Base-by-base conservation (phyloP, 1,140 invertebrate genomes). In the Bombus pascuorum region DNA sequence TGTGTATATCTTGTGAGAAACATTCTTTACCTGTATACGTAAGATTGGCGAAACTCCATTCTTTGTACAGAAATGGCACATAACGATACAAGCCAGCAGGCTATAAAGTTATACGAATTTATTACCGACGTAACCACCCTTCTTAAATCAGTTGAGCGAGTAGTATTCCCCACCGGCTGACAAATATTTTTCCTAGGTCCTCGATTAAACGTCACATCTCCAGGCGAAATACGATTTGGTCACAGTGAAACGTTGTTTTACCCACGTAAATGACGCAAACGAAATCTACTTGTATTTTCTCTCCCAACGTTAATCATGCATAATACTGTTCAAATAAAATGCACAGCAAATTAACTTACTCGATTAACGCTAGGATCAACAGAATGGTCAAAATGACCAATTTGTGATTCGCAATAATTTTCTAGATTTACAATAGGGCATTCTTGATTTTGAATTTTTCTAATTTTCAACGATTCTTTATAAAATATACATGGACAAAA, bases 151-250 rank as follows among this genome's bases (percentile, higher is more conserved):
- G 25, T 22, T 34, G 22, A 39, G 32, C 28, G 28, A 66, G 22
- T 18, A 78, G 12, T 22, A 47, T 78, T 12, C 28, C 47, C 82
- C 1, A 70, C 18, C 10, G 74, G 4, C 73, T 78, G 82, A 44
- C 74, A 78, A 83, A 83, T 83, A 83, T 83, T 83, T 83, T 83
- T 70, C 82, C 82, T 22, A 6, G 37, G 74, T 44, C 2, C 65
- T 70, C 74, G 82, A 83, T 83, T 83, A 83, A 78, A 83, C 37
- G 73, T 37, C 57, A 42, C 65, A 70, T 70, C 81, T 53, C 44
- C 74, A 22, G 22, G 8, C 39, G 28, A 77, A 44, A 32, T n/a
- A 78, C 44, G 15, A 22, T 39, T n/a, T 6, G 18, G 25, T 44
- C 28, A 5, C 71, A 8, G 5, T 5, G 4, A 34, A 62, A 32